These are phyloP conservation scores for Leptinotarsa defecta DNA, from an alignment of 1,140 invertebrate species.

Conservation along the genomic window DNA sequence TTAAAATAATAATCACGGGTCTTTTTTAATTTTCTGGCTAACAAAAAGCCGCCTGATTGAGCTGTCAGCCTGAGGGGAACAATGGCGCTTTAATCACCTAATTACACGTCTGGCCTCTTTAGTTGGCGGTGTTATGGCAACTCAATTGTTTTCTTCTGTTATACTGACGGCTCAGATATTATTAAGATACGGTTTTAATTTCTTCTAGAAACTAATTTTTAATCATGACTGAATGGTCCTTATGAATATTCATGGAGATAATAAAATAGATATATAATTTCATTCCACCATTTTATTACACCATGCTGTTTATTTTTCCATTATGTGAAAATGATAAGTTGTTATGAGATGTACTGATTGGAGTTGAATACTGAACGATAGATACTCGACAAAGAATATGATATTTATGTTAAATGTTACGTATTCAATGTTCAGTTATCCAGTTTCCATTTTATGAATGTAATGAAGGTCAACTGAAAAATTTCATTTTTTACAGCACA, in stretches of 20 bases:
- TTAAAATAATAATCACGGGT: conserved; percentile 47
- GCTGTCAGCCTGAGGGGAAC: conserved; percentile 48
- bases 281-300: neutral
- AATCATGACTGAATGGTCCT: conserved; percentile 1
- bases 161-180: conserved; percentile 33
- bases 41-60: conserved; percentile 50
- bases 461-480: too few relatives aligned
- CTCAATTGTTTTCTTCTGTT: conserved; percentile 45
- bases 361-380: too few relatives aligned
- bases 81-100: conserved; percentile 50
- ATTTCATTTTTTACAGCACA: too few relatives aligned
- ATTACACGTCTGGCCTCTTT: conserved; percentile 49
- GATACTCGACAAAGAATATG: too few relatives aligned
- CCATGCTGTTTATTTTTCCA: too few relatives aligned
- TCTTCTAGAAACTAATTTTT: conserved; percentile 32
- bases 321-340: too few relatives aligned
- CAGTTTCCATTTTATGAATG: too few relatives aligned
- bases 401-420: too few relatives aligned
- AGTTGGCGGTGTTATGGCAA: conserved; percentile 47
- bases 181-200: conserved; percentile 40
- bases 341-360: too few relatives aligned
- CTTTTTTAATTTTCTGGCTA: conserved; percentile 34
- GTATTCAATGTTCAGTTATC: too few relatives aligned
- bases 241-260: conserved; percentile 25
- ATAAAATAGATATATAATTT: conserved; percentile 17